phyloP scores from a whole-genome alignment of 2,113 vertebrate genomes.

The Hiodon tergisus region DNA sequence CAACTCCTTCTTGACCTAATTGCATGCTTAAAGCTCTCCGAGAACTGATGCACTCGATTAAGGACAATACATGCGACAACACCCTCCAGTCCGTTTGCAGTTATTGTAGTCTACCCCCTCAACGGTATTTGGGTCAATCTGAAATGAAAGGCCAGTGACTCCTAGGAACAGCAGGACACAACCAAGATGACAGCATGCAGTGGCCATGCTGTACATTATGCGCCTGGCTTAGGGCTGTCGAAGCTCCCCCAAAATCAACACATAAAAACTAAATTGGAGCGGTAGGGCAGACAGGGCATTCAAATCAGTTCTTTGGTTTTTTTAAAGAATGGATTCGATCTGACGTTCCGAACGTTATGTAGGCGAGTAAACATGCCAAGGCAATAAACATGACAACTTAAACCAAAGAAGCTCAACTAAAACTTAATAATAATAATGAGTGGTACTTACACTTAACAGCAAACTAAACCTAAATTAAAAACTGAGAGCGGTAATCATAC shows the following conservation, averaged over 20 bases:
- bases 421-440: not conserved
- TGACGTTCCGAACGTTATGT: not conserved
- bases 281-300: not conserved
- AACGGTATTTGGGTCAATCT: constrained; percentile 15
- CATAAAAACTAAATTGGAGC: too few relatives aligned
- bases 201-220: not conserved
- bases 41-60: not conserved
- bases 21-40: constrained; percentile 37
- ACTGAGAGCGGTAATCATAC: too few relatives aligned
- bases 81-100: constrained; percentile 2
- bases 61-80: constrained; percentile 18
- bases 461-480: too few relatives aligned
- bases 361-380: not conserved
- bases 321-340: not conserved
- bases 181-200: not conserved
- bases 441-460: too few relatives aligned
- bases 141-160: constrained; percentile 5
- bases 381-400: not conserved
- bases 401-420: not conserved
- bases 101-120: not conserved
- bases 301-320: not conserved
- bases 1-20: constrained; percentile 58
- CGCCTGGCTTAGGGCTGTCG: not conserved
- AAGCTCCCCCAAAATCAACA: too few relatives aligned
- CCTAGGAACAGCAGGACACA: constrained; percentile 8